Percentiles rank a stretch among this genome's conserved stretches.
Conservation (phyloP, 2,113 vertebrate species). For the Saguinus imperator region DNA sequence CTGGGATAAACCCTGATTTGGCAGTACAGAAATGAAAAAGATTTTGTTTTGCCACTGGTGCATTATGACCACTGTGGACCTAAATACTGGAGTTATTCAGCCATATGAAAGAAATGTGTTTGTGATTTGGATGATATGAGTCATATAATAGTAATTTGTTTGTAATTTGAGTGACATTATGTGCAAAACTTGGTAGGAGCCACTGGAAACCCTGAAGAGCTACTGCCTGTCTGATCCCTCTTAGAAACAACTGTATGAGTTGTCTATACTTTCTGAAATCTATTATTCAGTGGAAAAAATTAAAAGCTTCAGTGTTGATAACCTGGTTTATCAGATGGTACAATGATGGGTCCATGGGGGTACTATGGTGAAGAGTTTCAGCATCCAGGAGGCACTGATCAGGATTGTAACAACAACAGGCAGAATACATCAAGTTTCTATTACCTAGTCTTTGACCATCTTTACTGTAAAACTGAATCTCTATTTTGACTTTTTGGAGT, state of each 20-base stretch:
- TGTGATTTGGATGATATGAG: too few species aligned
- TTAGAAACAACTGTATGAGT: conserved; percentile 26
- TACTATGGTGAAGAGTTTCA: neutral
- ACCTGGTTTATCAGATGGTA: conserved; percentile 35
- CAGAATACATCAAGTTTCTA: neutral
- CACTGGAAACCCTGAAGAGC: conserved; percentile 91
- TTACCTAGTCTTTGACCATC: neutral
- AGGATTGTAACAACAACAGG: neutral
- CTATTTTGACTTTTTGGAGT: neutral
- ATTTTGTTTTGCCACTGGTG: conserved; percentile 91
- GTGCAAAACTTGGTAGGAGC: conserved; percentile 81
- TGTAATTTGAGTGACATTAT: too few species aligned
- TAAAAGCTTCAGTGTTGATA: conserved; percentile 16
- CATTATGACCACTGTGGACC: conserved; percentile 91
- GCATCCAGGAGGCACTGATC: accelerated
- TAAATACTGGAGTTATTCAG: conserved; percentile 86
- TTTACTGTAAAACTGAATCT: neutral
- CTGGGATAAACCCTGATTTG: conserved; percentile 92
- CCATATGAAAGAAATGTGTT: conserved; percentile 82
- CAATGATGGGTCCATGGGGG: neutral
- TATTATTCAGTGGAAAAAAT: conserved; percentile 40
- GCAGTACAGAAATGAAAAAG: conserved; percentile 85
- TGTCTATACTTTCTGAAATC: neutral
- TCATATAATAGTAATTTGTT: too few species aligned
- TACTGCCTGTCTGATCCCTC: conserved; percentile 42